phyloP scores from a whole-genome alignment of 1,140 invertebrate genomes.

The Drosophila kurseongensis region DNA sequence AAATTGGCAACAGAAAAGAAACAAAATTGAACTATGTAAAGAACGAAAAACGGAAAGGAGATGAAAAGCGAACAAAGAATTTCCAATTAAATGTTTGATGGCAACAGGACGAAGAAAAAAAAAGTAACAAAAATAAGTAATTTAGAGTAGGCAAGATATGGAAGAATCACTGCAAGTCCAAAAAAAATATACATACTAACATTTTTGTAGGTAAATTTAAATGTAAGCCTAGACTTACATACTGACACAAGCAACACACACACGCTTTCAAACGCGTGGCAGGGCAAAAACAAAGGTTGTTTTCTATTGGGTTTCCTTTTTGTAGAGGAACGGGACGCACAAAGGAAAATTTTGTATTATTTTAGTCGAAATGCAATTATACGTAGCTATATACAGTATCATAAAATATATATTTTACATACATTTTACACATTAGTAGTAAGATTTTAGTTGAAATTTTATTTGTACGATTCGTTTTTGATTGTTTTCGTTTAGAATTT shows the following conservation, averaged over 20 bases:
- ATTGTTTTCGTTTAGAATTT: slow-evolving; percentile 59
- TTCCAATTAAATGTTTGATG: slow-evolving; percentile 66
- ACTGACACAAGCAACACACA: slow-evolving; percentile 30
- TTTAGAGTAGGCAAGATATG: slow-evolving; percentile 22
- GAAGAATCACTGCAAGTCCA: slow-evolving; percentile 68
- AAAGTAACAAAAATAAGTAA: slow-evolving; percentile 21
- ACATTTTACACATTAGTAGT: slow-evolving; percentile 28
- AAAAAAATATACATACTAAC: slow-evolving; percentile 74
- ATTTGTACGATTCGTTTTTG: slow-evolving; percentile 47
- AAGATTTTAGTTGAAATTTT: slow-evolving; percentile 72
- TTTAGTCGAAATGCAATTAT: slow-evolving; percentile 48
- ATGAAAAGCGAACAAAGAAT: slow-evolving; percentile 40
- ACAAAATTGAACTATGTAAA: slow-evolving; percentile 51
- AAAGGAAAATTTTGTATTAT: slow-evolving; percentile 45
- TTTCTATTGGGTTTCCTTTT: slow-evolving; percentile 12
- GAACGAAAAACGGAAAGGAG: slow-evolving; percentile 32
- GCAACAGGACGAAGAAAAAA: slow-evolving; percentile 25
- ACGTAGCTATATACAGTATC: slow-evolving; percentile 48
- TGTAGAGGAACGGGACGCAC: slow-evolving; percentile 19
- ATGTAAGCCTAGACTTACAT: slow-evolving; percentile 64
- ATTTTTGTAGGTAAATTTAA: slow-evolving; percentile 79
- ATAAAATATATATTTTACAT: slow-evolving; percentile 25
- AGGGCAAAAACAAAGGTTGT: slow-evolving; percentile 45
- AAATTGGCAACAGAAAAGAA: slow-evolving; percentile 31
- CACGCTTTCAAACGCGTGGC: slow-evolving; percentile 43